A percentile compares a stretch with the other conserved stretches of the same genome.
These are phyloP conservation scores for Lottia scabra DNA, from an alignment of 2,888 invertebrate genomes.

Conservation along the genomic window DNA sequence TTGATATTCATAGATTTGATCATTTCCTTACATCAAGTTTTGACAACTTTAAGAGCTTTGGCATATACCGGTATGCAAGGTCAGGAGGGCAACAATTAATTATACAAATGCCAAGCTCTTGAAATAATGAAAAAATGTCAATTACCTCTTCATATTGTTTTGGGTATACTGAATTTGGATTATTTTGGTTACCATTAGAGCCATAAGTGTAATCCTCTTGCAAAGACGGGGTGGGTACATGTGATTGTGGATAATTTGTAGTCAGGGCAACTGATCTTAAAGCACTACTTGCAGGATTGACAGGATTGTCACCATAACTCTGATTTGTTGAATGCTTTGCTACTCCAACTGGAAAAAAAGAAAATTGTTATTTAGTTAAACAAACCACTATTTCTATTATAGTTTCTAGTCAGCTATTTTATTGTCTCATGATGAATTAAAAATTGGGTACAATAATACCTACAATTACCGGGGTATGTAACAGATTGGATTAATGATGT, in stretches of 20 bases:
- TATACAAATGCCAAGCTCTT: no score
- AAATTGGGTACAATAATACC: no score
- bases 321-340: slow-evolving; percentile 3
- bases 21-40: no score
- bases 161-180: slow-evolving; percentile 29
- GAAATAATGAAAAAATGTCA: slow-evolving; percentile 23
- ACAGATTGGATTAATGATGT: no score
- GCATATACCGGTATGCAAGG: no score
- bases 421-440: no score
- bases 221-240: slow-evolving; percentile 38
- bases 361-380: neutral
- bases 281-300: slow-evolving; percentile 41
- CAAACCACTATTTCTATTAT: no score
- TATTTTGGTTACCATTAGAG: slow-evolving; percentile 24
- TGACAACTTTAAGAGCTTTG: no score
- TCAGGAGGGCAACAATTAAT: no score
- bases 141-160: slow-evolving; percentile 26
- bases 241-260: slow-evolving; percentile 29
- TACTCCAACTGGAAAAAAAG: slow-evolving; percentile 16
- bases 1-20: no score
- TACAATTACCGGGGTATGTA: no score
- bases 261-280: slow-evolving; percentile 38
- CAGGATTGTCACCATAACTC: slow-evolving; percentile 23
- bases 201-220: slow-evolving; percentile 40
- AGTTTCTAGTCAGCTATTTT: no score